Percentiles rank a stretch among this genome's conserved stretches.
These are phyloP conservation scores for Hippocampus kuda DNA, from an alignment of 2,797 vertebrate genomes.

Conservation along the genomic window DNA sequence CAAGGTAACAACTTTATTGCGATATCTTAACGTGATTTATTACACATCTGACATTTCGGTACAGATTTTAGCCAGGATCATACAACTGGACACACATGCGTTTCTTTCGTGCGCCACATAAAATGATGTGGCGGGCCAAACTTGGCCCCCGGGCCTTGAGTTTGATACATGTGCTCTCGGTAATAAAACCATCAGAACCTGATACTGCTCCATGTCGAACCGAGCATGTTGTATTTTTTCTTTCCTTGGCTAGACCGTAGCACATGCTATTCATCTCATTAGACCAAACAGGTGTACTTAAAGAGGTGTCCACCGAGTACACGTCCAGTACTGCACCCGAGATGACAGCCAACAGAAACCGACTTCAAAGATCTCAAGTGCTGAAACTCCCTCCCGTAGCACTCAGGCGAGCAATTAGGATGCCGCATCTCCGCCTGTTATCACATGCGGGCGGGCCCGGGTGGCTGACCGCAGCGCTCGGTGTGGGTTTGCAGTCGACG, in stretches of 20 bases:
- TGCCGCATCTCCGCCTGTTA: conserved; percentile 49
- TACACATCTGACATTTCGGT: too few relatives aligned
- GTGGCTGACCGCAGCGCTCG: conserved; percentile 51
- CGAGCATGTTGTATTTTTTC: background rate
- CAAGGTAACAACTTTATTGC: too few relatives aligned
- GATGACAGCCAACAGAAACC: conserved; percentile 70
- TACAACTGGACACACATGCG: too few relatives aligned
- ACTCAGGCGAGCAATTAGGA: conserved; percentile 67
- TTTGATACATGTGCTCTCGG: too few relatives aligned
- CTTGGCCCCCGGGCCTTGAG: too few relatives aligned
- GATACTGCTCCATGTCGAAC: too few relatives aligned
- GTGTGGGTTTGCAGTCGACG: conserved; percentile 58
- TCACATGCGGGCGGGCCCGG: conserved; percentile 43
- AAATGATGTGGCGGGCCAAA: too few relatives aligned
- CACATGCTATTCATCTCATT: background rate
- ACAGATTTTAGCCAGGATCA: too few relatives aligned
- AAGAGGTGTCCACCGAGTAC: conserved; percentile 47
- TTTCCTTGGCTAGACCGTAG: conserved; percentile 51
- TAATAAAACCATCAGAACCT: too few relatives aligned
- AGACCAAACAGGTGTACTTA: conserved; percentile 40
- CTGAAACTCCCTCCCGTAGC: conserved; percentile 62
- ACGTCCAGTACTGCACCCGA: conserved; percentile 60
- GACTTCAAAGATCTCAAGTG: conserved; percentile 70
- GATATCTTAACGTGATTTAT: too few relatives aligned
- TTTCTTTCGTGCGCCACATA: too few relatives aligned